Conservation (phyloP, 2,797 vertebrate species). For the Onychomys torridus region DNA sequence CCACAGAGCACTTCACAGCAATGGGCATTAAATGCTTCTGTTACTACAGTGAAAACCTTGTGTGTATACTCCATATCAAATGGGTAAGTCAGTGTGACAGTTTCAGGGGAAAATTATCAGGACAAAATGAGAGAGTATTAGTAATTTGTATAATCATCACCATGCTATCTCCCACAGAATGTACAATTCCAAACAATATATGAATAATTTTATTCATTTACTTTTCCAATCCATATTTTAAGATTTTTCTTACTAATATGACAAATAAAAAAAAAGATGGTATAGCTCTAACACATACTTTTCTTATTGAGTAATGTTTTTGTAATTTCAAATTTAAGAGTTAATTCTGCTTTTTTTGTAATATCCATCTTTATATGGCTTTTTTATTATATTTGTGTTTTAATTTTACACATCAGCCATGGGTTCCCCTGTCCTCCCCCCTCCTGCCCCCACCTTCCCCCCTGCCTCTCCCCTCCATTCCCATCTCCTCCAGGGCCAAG, state of each 20-base stretch:
- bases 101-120: neutral
- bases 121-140: neutral
- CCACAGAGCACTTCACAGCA: neutral
- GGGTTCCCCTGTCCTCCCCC: too few relatives aligned
- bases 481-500: too few relatives aligned
- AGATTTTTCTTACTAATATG: neutral
- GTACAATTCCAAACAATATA: neutral
- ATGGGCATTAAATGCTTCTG: neutral
- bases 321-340: constrained; percentile 18
- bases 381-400: too few relatives aligned
- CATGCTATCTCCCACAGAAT: neutral
- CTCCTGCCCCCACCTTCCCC: too few relatives aligned
- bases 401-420: too few relatives aligned
- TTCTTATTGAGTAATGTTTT: neutral
- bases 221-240: neutral
- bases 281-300: constrained; percentile 15
- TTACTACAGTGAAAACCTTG: neutral
- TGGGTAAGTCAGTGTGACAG: neutral
- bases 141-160: neutral
- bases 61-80: neutral
- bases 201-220: neutral
- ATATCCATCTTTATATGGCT: too few relatives aligned
- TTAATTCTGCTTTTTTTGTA: neutral
- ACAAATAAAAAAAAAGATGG: neutral
- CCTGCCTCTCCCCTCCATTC: too few relatives aligned